Base-by-base conservation (phyloP, 1,140 invertebrate species). In the Neodiprion pinetum region DNA sequence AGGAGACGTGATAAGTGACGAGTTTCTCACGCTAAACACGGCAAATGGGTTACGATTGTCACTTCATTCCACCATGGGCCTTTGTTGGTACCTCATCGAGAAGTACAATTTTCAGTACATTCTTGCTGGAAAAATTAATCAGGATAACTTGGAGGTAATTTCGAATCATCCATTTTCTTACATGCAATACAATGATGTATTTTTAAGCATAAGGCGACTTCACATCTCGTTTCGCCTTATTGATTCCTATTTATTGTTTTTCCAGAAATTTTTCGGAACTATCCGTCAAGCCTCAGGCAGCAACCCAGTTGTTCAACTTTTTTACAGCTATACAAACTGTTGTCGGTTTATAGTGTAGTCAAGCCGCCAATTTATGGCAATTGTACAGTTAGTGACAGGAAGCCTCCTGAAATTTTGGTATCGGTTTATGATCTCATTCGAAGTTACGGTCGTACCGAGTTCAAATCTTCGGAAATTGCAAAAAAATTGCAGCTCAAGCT, bases 261-360 rank as follows among this genome's bases (percentile, higher is more conserved):
- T n/a, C 17, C 50, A 69, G 67, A 23, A 74, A 73, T 74, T 76
- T 69, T 76, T 69, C 61, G 67, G 75, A 14, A 76, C 12, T 14
- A 48, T 75, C 1, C 71, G 74, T 12, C 67, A 74, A 70, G 75
- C 72, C 11, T 71, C 3, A 14, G 72, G 75, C 10, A 21, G 40
- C 17, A 76, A 76, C 67, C 72, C 23, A 9, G 28, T 1, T 74
- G 65, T 48, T 72, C 72, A 21, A 76, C 75, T 8, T 76, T 76
- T 70, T 72, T 71, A n/a, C 66, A 76, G 69, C 23, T 74, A 9
- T 76, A 76, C 48, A 76, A 76, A 21, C 17, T 76, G n/a, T 66
- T 76, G 4, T 76, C 72, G 28, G 53, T 74, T 40, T 74, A 74
- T 66, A 73, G 72, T 65, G 48, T 76, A 11, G 21, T 76, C 48